Percentiles rank a stretch among this genome's conserved stretches.
phyloP scores from a whole-genome alignment of 53 echinoderm and acorn worm genomes.

The Holothuria scabra region DNA sequence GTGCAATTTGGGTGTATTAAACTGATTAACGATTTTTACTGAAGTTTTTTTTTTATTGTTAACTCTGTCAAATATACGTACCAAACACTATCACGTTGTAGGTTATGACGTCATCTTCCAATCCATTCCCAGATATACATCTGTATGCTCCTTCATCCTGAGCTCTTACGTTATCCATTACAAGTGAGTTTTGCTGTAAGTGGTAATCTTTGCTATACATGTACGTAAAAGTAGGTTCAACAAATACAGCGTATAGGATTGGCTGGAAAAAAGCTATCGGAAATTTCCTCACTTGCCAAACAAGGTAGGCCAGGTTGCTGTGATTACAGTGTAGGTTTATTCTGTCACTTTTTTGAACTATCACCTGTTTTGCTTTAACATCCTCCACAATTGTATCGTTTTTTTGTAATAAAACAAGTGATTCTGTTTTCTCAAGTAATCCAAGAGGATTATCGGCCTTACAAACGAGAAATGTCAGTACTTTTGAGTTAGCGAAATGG shows the following conservation, averaged over 20 bases:
- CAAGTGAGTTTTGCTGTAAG: not conserved
- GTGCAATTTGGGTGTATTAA: too few species aligned
- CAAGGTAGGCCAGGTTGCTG: not conserved
- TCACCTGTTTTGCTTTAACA: not conserved
- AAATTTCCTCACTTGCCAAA: conserved; percentile 7
- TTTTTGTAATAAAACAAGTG: not conserved
- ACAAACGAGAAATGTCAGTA: not conserved
- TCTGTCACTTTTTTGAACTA: not conserved
- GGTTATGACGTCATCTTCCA: not conserved
- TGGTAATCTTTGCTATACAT: too few species aligned
- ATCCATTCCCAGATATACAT: not conserved
- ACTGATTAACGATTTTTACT: too few species aligned
- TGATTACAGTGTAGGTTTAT: not conserved
- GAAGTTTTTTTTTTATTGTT: too few species aligned
- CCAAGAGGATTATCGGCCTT: not conserved
- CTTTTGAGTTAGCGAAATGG: too few species aligned
- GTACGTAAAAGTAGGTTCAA: too few species aligned
- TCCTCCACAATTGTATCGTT: too few species aligned
- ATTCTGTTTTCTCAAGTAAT: not conserved
- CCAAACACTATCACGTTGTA: not conserved
- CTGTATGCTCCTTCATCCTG: not conserved
- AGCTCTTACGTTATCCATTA: not conserved
- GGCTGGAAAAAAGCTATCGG: not conserved
- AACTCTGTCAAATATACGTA: not conserved
- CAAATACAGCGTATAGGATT: too few species aligned